These are phyloP conservation scores for Drosophila orosa DNA, from an alignment of 1,140 invertebrate species.

Conservation along the genomic window DNA sequence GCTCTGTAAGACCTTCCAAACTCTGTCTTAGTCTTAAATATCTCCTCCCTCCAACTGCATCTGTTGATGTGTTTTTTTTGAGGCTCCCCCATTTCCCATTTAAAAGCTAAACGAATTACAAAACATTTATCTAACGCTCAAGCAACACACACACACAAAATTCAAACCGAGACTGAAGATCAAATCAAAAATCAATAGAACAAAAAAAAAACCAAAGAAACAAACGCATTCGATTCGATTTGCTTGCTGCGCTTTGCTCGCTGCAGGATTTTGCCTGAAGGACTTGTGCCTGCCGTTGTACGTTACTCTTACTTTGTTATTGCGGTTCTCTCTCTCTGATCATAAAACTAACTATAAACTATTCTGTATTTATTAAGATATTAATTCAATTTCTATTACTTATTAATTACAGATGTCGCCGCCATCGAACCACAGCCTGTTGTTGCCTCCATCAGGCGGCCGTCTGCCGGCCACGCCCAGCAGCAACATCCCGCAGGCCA, in stretches of 20 bases:
- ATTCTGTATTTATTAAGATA: neutral
- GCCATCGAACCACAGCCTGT: slow-evolving; percentile 76
- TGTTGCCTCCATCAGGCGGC: slow-evolving; percentile 61
- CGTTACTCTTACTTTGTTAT: slow-evolving; percentile 54
- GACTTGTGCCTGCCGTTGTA: slow-evolving; percentile 54
- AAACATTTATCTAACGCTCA: slow-evolving; percentile 73
- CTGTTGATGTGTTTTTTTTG: neutral
- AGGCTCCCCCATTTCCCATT: slow-evolving; percentile 4
- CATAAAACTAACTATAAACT: slow-evolving; percentile 37
- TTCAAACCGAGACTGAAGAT: slow-evolving; percentile 19
- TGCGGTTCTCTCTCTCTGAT: slow-evolving; percentile 16
- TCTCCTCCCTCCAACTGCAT: neutral
- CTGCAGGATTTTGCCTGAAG: slow-evolving; percentile 57
- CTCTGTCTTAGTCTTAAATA: no score
- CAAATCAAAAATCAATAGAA: slow-evolving; percentile 13
- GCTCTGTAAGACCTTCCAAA: no score
- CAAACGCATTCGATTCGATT: slow-evolving; percentile 77
- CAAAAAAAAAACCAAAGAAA: slow-evolving; percentile 57
- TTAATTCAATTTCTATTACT: neutral
- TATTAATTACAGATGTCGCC: slow-evolving; percentile 85
- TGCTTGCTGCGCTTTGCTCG: slow-evolving; percentile 79
- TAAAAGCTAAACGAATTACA: slow-evolving; percentile 74
- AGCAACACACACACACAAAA: slow-evolving; percentile 58
- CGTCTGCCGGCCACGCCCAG: slow-evolving; percentile 49
- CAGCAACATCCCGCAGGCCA: slow-evolving; percentile 29